Percentiles rank a stretch among this genome's conserved stretches.
Evolutionary conservation across 2,888 invertebrate genomes (phyloP).

Genomic region (Rhagium mordax): DNA sequence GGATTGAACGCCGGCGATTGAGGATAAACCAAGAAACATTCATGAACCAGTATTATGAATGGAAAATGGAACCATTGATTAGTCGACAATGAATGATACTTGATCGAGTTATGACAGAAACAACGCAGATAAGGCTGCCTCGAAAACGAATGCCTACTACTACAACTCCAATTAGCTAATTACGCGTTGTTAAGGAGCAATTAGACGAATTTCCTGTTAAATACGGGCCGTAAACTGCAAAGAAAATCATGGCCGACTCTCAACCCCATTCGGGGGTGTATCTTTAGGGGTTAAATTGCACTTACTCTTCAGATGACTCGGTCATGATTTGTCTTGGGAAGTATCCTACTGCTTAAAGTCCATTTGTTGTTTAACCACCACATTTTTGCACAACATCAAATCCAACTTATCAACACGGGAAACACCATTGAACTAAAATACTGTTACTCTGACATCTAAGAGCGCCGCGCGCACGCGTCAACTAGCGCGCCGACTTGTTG

Average conservation of each 20-base stretch:
- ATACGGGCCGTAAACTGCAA: slow-evolving; percentile 48
- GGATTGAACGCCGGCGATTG: slow-evolving; percentile 57
- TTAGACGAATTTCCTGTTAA: slow-evolving; percentile 49
- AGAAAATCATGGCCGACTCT: slow-evolving; percentile 63
- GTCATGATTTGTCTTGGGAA: slow-evolving; percentile 90
- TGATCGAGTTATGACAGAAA: slow-evolving; percentile 55
- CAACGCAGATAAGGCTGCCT: slow-evolving; percentile 49
- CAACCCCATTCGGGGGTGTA: slow-evolving; percentile 48
- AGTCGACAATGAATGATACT: slow-evolving; percentile 63
- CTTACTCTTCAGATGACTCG: slow-evolving; percentile 93
- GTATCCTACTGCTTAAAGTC: slow-evolving; percentile 85
- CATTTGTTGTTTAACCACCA: slow-evolving; percentile 75
- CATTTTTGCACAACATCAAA: slow-evolving; percentile 70
- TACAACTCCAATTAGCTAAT: slow-evolving; percentile 47
- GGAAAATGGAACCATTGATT: slow-evolving; percentile 62
- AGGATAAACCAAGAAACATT: slow-evolving; percentile 61
- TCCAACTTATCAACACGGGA: slow-evolving; percentile 67
- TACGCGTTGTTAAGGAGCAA: slow-evolving; percentile 51
- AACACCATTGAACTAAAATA: slow-evolving; percentile 69
- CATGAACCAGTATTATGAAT: slow-evolving; percentile 62
- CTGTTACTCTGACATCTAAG: slow-evolving; percentile 63
- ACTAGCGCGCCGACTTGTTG: slow-evolving; percentile 54
- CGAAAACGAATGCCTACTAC: slow-evolving; percentile 33
- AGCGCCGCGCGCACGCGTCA: slow-evolving; percentile 55
- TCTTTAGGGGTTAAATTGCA: slow-evolving; percentile 63